A percentile compares a stretch with the other conserved stretches of the same genome.
Conservation (phyloP, 1,140 invertebrate genomes). For the Orchestia grillus region DNA sequence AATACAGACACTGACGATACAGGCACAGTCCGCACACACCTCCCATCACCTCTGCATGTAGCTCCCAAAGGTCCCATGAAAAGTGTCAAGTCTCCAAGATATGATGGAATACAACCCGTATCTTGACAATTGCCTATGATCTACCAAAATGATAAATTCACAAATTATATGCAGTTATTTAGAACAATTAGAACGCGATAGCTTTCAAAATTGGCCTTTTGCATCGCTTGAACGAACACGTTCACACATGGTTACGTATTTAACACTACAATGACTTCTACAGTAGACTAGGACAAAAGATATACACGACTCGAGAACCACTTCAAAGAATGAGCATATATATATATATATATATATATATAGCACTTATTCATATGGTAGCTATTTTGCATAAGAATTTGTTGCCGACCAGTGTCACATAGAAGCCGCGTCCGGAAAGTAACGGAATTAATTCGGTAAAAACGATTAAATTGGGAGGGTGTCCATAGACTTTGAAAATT, state of each 20-base stretch:
- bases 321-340: background rate
- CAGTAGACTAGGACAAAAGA: background rate
- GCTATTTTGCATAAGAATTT: background rate
- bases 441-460: no score
- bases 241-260: background rate
- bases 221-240: background rate
- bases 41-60: no score
- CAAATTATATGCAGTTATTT: background rate
- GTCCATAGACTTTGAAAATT: no score
- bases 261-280: background rate
- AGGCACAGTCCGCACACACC: no score
- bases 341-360: no score
- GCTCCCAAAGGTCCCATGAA: no score
- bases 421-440: background rate
- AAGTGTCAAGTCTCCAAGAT: no score
- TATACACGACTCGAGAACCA: background rate
- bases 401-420: background rate
- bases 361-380: background rate
- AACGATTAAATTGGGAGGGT: no score
- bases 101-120: no score
- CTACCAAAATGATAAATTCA: no score
- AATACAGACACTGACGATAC: no score
- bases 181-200: background rate
- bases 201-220: background rate
- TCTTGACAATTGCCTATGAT: no score